Conservation (phyloP, 2,888 invertebrate species). For the Petrolisthes manimaculis region DNA sequence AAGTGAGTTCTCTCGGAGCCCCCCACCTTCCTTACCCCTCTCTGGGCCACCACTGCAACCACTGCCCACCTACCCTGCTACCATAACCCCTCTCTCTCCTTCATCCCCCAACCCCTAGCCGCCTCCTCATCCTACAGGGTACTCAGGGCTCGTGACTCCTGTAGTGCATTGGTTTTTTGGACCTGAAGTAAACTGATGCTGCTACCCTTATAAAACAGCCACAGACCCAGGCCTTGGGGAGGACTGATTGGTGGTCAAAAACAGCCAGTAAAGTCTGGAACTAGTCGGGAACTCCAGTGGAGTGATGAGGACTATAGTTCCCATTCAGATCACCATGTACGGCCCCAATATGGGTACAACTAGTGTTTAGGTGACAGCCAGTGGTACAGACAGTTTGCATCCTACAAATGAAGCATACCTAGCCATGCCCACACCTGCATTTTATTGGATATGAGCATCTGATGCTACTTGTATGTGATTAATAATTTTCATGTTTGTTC, state of each 20-base stretch:
- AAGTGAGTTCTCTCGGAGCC: conserved; percentile 27
- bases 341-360: conserved; percentile 27
- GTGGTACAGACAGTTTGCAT: conserved; percentile 48
- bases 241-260: conserved; percentile 36
- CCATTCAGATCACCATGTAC: conserved; percentile 30
- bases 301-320: conserved; percentile 35
- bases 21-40: conserved; percentile 34
- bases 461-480: conserved; percentile 44
- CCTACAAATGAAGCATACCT: conserved; percentile 49
- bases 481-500: conserved; percentile 38
- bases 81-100: conserved; percentile 34
- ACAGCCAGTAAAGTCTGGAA: conserved; percentile 43
- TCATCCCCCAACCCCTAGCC: conserved; percentile 21
- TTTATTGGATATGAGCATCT: conserved; percentile 46
- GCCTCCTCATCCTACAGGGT: conserved; percentile 27
- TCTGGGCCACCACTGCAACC: conserved; percentile 30
- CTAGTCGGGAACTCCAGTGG: conserved; percentile 45
- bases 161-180: conserved; percentile 28
- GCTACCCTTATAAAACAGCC: conserved; percentile 30
- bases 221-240: conserved; percentile 41
- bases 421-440: conserved; percentile 35
- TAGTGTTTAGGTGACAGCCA: conserved; percentile 46
- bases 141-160: conserved; percentile 42
- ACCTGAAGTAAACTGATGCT: conserved; percentile 26
- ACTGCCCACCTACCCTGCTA: conserved; percentile 46